Base-by-base conservation (phyloP, 2,888 invertebrate genomes). In the Salticus scenicus region DNA sequence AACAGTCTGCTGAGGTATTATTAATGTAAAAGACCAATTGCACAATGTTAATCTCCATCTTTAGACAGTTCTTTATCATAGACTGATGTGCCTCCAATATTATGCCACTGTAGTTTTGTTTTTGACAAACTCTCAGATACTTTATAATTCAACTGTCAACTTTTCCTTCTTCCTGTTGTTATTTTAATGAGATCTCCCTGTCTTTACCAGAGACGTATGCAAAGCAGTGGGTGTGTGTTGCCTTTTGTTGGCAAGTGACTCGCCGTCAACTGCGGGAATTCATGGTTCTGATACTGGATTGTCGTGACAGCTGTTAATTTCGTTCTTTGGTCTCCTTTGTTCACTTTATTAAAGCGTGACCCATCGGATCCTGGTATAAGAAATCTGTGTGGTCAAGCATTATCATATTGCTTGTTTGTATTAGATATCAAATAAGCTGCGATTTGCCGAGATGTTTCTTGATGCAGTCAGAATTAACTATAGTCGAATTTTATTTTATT, bases 271-370 rank as follows among this genome's bases (percentile, higher is more conserved):
- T 24, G 57, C 57, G 24, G 24, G 57, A 57, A 24, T 57, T 57
- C 57, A 12, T 57, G 57, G 57, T 57, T 57, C 57, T 24, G 57
- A 20, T 37, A 57, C 4, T 57, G 24, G 57, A 57, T 24, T 57
- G 57, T 57, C 57, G 57, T 57, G 57, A 57, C 57, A 57, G 57
- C 57, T 57, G 57, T 57, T 57, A 57, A 57, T 57, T 57, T 57
- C 57, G 57, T 57, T 1, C 57, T 7, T 37, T 57, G 57, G 57
- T 24, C 57, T 24, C 57, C 57, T 57, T 57, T 57, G 57, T 57
- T 57, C 57, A 57, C 57, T 57, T 24, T 57, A 57, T 57, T 57
- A 57, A 57, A 24, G 24, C 57, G 57, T 57, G 57, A 57, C 57
- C 57, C 57, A 12, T 24, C 24, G 24, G 57, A 57, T 57, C 57